Evolutionary conservation across 2,113 vertebrate genomes (phyloP).

Genomic region (Illadopsis cleaveri): DNA sequence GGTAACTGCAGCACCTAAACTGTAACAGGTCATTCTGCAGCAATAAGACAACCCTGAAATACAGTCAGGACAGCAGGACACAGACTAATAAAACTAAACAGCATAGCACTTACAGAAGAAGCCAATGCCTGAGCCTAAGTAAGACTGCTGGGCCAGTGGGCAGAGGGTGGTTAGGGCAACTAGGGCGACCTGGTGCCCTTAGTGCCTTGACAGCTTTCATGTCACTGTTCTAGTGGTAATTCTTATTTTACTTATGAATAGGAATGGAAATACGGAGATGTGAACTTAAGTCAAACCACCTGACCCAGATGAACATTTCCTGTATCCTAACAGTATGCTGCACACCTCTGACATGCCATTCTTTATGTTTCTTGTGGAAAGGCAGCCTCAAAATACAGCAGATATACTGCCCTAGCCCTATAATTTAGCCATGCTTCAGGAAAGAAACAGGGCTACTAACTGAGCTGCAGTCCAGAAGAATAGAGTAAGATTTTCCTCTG

Average conservation of each 20-base stretch:
- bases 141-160: neutral
- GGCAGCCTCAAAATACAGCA: neutral
- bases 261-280: fast-evolving
- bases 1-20: neutral
- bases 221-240: neutral
- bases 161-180: neutral
- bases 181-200: neutral
- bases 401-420: fast-evolving
- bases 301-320: neutral
- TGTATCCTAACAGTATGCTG: neutral
- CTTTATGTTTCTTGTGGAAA: neutral
- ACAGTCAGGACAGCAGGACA: no score
- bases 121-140: fast-evolving
- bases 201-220: neutral
- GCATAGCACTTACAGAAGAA: fast-evolving
- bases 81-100: neutral
- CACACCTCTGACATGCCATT: neutral
- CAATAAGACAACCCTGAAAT: fast-evolving
- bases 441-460: neutral
- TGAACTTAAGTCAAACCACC: neutral
- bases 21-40: no score
- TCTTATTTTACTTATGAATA: neutral
- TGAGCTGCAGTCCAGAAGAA: neutral
- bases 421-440: neutral
- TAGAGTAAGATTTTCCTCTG: neutral